A percentile compares a stretch with the other conserved stretches of the same genome.
Conservation (phyloP, 2,797 vertebrate genomes). For the Alfaro cultratus region DNA sequence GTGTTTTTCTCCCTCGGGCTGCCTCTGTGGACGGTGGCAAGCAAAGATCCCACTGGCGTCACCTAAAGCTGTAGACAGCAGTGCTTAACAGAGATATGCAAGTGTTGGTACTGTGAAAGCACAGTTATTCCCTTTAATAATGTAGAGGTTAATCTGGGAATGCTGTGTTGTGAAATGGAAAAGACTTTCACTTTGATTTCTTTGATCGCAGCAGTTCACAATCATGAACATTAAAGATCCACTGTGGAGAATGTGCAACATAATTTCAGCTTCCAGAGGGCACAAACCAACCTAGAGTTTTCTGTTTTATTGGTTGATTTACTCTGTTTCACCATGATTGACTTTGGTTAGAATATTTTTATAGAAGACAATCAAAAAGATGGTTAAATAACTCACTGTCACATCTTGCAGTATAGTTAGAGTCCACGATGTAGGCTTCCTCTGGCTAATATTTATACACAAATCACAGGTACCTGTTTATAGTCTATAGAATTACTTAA, state of each 20-base stretch:
- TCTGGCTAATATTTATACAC: neutral
- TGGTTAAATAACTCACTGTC: neutral
- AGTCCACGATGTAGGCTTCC: neutral
- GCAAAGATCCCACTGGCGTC: constrained; percentile 67
- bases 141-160: constrained; percentile 25
- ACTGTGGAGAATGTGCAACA: neutral
- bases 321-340: neutral
- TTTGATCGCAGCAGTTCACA: constrained; percentile 23
- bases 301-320: neutral
- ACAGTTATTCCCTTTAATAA: constrained; percentile 51
- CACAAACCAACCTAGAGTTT: neutral
- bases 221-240: neutral
- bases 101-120: constrained; percentile 38
- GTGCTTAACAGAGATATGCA: constrained; percentile 53
- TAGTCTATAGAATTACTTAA: neutral
- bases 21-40: constrained; percentile 61
- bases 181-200: constrained; percentile 17
- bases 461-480: neutral
- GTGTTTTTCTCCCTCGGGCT: constrained; percentile 46
- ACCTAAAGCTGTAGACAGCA: constrained; percentile 63
- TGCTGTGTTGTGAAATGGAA: constrained; percentile 36
- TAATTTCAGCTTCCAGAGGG: neutral
- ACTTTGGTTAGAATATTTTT: neutral
- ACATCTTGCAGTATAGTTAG: neutral
- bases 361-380: neutral